These are phyloP conservation scores for Atherinomorus stipes DNA, from an alignment of 2,113 vertebrate genomes.

Conservation along the genomic window DNA sequence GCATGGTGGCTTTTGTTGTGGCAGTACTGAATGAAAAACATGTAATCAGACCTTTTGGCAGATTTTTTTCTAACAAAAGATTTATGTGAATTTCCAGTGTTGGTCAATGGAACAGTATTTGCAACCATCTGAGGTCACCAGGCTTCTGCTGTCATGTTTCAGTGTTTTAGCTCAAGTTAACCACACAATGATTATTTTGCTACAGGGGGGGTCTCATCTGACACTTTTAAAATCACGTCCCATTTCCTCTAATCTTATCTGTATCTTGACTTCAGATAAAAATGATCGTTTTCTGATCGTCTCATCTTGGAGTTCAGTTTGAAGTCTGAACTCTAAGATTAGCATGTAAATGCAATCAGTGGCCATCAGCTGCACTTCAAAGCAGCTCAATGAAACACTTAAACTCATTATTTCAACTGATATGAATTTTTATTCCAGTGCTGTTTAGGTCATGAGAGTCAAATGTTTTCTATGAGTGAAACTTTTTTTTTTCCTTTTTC, in stretches of 20 bases:
- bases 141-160: too few species aligned
- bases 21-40: too few species aligned
- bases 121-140: too few species aligned
- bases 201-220: too few species aligned
- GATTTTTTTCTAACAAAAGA: too few species aligned
- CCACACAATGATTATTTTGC: too few species aligned
- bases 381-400: constrained; percentile 26
- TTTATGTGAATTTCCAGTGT: too few species aligned
- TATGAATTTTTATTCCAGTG: constrained; percentile 14
- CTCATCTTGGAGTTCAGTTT: background rate
- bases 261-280: constrained; percentile 12
- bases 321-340: background rate
- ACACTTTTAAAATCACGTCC: constrained; percentile 24
- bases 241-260: background rate
- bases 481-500: constrained; percentile 21
- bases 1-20: too few species aligned
- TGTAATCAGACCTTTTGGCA: too few species aligned
- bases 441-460: constrained; percentile 12
- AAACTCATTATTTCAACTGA: background rate
- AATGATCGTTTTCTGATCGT: constrained; percentile 17
- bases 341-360: constrained; percentile 48
- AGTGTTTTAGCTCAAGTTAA: too few species aligned
- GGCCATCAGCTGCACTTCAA: constrained; percentile 13
- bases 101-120: too few species aligned
- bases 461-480: background rate